Conservation (phyloP, 2,797 vertebrate genomes). For the Cirrhinus molitorella region DNA sequence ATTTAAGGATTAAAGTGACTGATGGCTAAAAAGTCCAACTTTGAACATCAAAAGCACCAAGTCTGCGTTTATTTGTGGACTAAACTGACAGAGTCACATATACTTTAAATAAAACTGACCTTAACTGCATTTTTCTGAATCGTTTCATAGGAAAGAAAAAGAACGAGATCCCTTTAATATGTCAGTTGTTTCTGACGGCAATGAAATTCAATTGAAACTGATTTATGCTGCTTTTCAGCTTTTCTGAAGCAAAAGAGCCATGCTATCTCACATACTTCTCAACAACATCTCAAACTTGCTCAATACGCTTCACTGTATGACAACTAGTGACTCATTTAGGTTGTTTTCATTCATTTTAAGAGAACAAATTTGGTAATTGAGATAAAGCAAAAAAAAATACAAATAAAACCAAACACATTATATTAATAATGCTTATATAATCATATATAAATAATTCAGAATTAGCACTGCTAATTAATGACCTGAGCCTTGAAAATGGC, state of each 20-base stretch:
- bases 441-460: background rate
- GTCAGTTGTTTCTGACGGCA: background rate
- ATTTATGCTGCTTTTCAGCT: background rate
- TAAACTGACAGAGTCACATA: background rate
- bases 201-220: background rate
- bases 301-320: background rate
- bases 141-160: background rate
- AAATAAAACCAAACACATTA: background rate
- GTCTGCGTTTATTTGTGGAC: background rate
- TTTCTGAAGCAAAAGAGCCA: background rate
- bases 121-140: background rate
- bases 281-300: background rate
- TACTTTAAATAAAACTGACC: background rate
- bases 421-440: background rate
- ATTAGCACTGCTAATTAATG: background rate
- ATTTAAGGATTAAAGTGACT: slow-evolving; percentile 23
- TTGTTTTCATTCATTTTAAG: background rate
- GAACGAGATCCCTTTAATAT: background rate
- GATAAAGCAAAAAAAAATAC: too few relatives aligned
- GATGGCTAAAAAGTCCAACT: background rate
- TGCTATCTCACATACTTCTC: background rate
- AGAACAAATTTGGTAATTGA: too few relatives aligned
- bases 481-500: background rate
- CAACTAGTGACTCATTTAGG: background rate
- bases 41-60: background rate